phyloP scores from a whole-genome alignment of 1,140 invertebrate genomes.

The Drosophila teissieri region DNA sequence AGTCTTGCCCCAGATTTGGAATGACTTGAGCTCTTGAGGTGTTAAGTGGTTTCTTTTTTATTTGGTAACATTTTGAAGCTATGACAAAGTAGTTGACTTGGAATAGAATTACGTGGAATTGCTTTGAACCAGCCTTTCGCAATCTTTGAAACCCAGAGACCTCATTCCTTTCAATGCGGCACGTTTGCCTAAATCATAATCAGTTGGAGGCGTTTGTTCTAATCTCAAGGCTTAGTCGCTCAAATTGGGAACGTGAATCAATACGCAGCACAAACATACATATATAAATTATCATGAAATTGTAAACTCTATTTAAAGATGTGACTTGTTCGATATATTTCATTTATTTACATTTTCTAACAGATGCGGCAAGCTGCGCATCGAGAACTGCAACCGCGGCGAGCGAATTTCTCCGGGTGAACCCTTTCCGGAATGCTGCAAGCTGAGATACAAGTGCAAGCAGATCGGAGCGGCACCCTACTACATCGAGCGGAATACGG shows the following conservation, averaged over 20 bases:
- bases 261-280: too few species aligned
- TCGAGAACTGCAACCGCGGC: slow-evolving; percentile 74
- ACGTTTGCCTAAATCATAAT: neutral
- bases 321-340: too few species aligned
- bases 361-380: slow-evolving; percentile 71
- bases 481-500: slow-evolving; percentile 67
- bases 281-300: neutral
- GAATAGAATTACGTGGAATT: too few species aligned
- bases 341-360: neutral
- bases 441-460: slow-evolving; percentile 77
- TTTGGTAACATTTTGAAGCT: slow-evolving; percentile 19
- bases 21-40: slow-evolving; percentile 32
- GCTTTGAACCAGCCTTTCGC: neutral
- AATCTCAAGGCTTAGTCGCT: neutral
- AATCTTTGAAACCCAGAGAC: slow-evolving; percentile 21
- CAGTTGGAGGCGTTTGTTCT: neutral
- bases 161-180: neutral
- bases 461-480: slow-evolving; percentile 59
- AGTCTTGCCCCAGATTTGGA: slow-evolving; percentile 42
- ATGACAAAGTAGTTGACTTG: slow-evolving; percentile 12
- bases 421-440: slow-evolving; percentile 79
- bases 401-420: slow-evolving; percentile 68
- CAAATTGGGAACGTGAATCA: neutral
- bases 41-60: slow-evolving; percentile 23
- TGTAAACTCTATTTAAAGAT: too few species aligned